Percentiles rank a stretch among this genome's conserved stretches.
Evolutionary conservation across 2,797 vertebrate species (phyloP).

Genomic region (Poecilia picta): DNA sequence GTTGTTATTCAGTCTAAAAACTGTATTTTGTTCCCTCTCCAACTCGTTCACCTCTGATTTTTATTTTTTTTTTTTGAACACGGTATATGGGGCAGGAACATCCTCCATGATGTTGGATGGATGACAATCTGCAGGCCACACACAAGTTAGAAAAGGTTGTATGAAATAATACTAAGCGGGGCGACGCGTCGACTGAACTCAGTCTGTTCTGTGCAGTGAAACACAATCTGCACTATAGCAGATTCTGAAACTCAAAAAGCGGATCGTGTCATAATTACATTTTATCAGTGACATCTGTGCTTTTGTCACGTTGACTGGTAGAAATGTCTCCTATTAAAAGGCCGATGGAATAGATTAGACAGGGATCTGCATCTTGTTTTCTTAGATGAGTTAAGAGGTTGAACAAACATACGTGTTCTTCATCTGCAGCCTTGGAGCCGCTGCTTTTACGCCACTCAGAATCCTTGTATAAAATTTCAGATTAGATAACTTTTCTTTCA

Average conservation of each 20-base stretch:
- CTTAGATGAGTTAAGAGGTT: neutral
- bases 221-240: neutral
- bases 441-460: neutral
- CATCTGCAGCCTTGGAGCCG: neutral
- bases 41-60: neutral
- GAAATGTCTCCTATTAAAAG: constrained; percentile 8
- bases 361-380: neutral
- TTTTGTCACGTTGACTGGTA: neutral
- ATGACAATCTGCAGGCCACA: neutral
- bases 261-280: neutral
- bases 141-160: neutral
- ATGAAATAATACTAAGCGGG: neutral
- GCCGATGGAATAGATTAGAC: neutral
- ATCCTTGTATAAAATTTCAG: neutral
- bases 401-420: neutral
- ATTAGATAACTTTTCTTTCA: neutral
- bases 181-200: neutral
- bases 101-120: neutral
- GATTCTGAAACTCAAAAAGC: neutral
- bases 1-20: neutral
- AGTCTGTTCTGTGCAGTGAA: neutral
- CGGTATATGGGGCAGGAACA: neutral
- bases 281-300: constrained; percentile 28
- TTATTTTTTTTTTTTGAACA: neutral
- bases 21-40: neutral